Evolutionary conservation across 2,888 invertebrate genomes (phyloP).

Genomic region (Dioctria linearis): DNA sequence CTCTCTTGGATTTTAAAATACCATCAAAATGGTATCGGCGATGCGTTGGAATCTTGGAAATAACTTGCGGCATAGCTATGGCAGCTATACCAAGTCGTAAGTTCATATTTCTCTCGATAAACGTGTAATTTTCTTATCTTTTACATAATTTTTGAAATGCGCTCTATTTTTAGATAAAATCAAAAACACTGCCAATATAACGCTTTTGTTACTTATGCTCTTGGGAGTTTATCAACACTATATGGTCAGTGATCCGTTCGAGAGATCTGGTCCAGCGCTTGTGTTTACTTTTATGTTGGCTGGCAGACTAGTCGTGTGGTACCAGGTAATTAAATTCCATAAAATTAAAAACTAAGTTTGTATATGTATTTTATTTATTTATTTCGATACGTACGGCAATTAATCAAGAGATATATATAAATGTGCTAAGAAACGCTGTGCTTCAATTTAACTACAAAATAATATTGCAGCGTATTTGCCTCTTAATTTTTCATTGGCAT

Average conservation of each 20-base stretch:
- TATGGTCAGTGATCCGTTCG: constrained; percentile 93
- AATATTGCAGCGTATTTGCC: too few species aligned
- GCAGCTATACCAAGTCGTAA: constrained; percentile 88
- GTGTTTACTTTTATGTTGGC: constrained; percentile 94
- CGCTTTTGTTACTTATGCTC: constrained; percentile 86
- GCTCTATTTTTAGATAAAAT: constrained; percentile 81
- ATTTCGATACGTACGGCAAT: too few species aligned
- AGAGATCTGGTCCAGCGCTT: constrained; percentile 89
- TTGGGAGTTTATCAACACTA: constrained; percentile 94
- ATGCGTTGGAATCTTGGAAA: constrained; percentile 86
- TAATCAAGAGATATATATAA: too few species aligned
- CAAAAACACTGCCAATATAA: constrained; percentile 90
- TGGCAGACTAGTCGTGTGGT: constrained; percentile 89
- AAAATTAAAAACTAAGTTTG: too few species aligned
- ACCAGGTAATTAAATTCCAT: constrained; percentile 64
- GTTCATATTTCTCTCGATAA: constrained; percentile 65
- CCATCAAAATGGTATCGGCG: constrained; percentile 94
- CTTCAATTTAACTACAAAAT: too few species aligned
- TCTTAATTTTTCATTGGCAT: too few species aligned
- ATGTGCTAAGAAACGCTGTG: too few species aligned
- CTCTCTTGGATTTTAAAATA: constrained; percentile 86
- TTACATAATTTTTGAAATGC: constrained; percentile 76
- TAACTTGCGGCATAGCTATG: constrained; percentile 86
- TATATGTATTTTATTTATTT: too few species aligned
- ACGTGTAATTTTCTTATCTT: constrained; percentile 55